Percentiles rank a stretch among this genome's conserved stretches.
These are phyloP conservation scores for Vicugna pacos DNA, from an alignment of 2,113 vertebrate genomes.

Conservation along the genomic window DNA sequence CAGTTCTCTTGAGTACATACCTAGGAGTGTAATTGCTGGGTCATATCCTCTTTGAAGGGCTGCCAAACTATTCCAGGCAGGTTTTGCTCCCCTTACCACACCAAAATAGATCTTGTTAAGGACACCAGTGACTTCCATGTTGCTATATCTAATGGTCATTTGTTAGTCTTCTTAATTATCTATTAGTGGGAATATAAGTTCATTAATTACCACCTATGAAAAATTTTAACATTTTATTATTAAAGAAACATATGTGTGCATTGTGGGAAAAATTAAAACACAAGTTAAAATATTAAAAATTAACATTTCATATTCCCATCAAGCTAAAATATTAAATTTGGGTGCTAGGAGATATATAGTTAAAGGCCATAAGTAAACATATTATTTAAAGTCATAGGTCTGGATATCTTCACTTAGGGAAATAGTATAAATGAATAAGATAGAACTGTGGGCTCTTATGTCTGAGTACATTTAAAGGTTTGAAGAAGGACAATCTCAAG, in stretches of 20 bases:
- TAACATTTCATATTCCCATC: neutral
- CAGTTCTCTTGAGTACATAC: neutral
- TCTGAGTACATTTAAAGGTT: neutral
- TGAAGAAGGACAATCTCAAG: neutral
- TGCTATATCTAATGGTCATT: neutral
- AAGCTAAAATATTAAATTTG: conserved; percentile 9
- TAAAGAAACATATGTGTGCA: neutral
- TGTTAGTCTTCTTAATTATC: neutral
- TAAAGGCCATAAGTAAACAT: neutral
- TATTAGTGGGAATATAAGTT: neutral
- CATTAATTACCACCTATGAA: conserved; percentile 6
- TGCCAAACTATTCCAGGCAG: neutral
- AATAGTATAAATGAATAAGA: neutral
- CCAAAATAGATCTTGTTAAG: neutral
- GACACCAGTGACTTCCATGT: conserved; percentile 16
- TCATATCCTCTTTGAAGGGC: neutral
- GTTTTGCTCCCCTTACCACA: neutral
- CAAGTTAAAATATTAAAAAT: conserved; percentile 49
- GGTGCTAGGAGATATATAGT: neutral
- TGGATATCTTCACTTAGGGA: neutral
- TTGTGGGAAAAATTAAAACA: conserved; percentile 37
- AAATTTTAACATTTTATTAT: neutral
- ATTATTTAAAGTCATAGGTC: neutral
- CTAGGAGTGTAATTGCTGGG: neutral
- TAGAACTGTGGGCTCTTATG: neutral